Conservation (phyloP, 2,113 vertebrate species). For the Hypomesus transpacificus region DNA sequence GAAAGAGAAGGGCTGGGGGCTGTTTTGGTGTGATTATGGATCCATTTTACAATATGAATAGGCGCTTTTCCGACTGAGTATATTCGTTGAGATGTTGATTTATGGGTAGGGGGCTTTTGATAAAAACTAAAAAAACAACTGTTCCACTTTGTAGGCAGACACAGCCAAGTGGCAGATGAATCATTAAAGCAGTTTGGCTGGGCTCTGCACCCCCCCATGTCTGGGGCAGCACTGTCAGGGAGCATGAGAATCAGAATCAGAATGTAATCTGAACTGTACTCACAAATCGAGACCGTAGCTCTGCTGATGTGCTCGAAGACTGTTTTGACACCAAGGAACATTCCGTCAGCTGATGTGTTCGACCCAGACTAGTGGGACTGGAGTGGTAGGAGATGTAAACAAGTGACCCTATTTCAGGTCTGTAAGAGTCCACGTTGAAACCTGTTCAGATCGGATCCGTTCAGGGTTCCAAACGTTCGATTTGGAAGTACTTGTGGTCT, state of each 20-base stretch:
- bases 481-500: too few species aligned
- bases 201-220: constrained; percentile 25
- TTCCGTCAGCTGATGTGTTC: too few species aligned
- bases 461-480: too few species aligned
- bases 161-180: constrained; percentile 46
- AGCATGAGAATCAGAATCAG: constrained; percentile 20
- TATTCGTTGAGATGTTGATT: constrained; percentile 40
- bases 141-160: constrained; percentile 41
- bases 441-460: too few species aligned
- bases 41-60: constrained; percentile 50
- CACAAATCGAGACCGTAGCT: too few species aligned
- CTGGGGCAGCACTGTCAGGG: constrained; percentile 15
- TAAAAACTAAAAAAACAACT: constrained; percentile 28
- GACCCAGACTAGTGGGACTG: too few species aligned
- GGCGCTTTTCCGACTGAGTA: constrained; percentile 21
- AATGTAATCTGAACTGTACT: neutral
- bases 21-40: constrained; percentile 50
- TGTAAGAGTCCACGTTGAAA: too few species aligned
- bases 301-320: too few species aligned
- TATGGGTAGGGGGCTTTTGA: constrained; percentile 29
- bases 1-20: constrained; percentile 38
- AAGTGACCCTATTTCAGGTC: too few species aligned
- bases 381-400: too few species aligned
- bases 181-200: constrained; percentile 37
- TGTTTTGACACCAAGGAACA: too few species aligned